Evolutionary conservation across 2,797 vertebrate species (phyloP).

Genomic region (Rhinogobio ventralis): DNA sequence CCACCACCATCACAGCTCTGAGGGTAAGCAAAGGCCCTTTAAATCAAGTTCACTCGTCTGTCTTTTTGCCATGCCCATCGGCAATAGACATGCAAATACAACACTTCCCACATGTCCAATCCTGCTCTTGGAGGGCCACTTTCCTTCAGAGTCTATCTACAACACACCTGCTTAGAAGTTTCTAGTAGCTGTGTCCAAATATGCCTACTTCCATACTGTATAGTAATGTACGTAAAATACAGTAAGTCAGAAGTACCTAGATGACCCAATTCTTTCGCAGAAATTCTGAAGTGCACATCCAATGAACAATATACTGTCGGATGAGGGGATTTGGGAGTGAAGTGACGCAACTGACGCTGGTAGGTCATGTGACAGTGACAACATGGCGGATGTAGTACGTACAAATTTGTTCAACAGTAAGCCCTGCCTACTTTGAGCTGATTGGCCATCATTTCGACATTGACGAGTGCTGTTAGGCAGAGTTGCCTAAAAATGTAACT

Average conservation of each 20-base stretch:
- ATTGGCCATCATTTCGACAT: too few species aligned
- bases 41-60: not conserved
- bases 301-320: not conserved
- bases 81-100: not conserved
- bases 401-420: too few species aligned
- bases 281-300: not conserved
- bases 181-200: too few species aligned
- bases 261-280: not conserved
- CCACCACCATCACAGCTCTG: constrained; percentile 85
- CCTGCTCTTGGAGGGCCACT: not conserved
- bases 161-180: not conserved
- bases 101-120: not conserved
- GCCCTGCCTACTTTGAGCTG: too few species aligned
- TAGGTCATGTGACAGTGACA: not conserved
- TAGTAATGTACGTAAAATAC: not conserved
- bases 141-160: not conserved
- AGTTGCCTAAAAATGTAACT: too few species aligned
- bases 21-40: constrained; percentile 73
- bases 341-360: too few species aligned
- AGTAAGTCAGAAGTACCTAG: not conserved
- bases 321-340: not conserved
- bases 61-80: not conserved
- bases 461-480: too few species aligned
- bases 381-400: not conserved
- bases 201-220: not conserved